Evolutionary conservation across 2,113 vertebrate genomes (phyloP), one percentile per base, ranked within the genome.

Genomic region (Serinus canaria): DNA sequence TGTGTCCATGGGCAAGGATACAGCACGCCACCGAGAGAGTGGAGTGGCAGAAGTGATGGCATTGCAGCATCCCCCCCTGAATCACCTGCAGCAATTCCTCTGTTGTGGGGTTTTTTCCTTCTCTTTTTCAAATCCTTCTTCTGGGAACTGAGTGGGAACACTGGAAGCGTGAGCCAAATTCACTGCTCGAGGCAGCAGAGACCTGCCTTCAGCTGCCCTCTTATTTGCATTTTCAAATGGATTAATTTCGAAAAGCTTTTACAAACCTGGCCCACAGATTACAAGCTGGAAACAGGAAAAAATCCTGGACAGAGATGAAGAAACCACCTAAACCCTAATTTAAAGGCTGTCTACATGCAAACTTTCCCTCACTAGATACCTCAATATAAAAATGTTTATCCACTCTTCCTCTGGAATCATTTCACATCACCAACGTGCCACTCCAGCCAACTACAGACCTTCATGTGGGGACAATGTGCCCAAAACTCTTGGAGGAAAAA

Each of bases 11-110:
- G 35, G 59, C 1, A 7, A 94, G 68, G 64, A 60, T 21, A 23
- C 15, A 59, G 52, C 0, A 0, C 27, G 52, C 47, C 85, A 53
- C 74, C 0, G 0, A 3, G 52, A 47, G 25, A 58, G 33, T 0
- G 1, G 66, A 63, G 60, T 0, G 0, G 41, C 60, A 41, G 9
- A 11, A 68, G 27, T 1, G 59, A 68, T 8, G 50, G 69, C 77
- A 24, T 24, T 58, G 73, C 72, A 79, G 27, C 4, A 3, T 21
- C 25, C 9, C 13, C 5, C 47, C 52, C 44, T 11, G 39, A 79
- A 83, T 25, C 53, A 76, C 67, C 67, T 8, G 13, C 70, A 82
- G 62, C 75, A 52, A 37, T 8, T 56, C 72, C 76, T 58, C 73
- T 41, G 24, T 3, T 49, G n/a, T 37, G 72, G 3, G 11, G 1